Conservation (phyloP, 2,797 vertebrate genomes). For the Tokudaia muenninki region DNA sequence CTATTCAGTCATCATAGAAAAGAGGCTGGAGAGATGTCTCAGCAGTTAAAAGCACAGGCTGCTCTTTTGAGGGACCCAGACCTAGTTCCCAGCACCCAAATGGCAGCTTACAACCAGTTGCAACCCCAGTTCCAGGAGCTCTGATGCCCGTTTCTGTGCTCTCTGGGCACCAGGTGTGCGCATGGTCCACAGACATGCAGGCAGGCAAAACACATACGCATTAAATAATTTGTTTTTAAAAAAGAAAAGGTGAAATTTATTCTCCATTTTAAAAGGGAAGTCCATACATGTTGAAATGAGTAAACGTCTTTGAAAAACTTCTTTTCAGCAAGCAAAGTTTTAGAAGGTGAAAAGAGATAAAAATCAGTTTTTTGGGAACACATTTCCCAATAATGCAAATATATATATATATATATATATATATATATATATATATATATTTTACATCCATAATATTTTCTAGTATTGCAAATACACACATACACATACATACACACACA, state of each 20-base stretch:
- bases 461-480: too few species aligned
- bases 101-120: neutral
- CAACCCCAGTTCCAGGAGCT: neutral
- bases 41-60: neutral
- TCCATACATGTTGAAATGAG: neutral
- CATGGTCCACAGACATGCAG: neutral
- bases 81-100: neutral
- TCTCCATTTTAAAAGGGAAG: conserved; percentile 9
- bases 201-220: neutral
- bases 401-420: neutral
- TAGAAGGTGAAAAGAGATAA: neutral
- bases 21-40: neutral
- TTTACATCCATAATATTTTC: neutral
- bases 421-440: neutral
- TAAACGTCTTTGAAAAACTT: neutral
- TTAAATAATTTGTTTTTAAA: neutral
- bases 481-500: too few species aligned
- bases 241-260: neutral
- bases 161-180: neutral
- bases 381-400: neutral
- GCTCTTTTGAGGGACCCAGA: neutral
- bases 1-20: neutral
- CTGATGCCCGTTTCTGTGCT: neutral
- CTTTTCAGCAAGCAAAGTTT: conserved; percentile 3
- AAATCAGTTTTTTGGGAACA: neutral